Percentiles rank a stretch among this genome's conserved stretches.
Evolutionary conservation across 2,797 vertebrate species (phyloP).

Genomic region (Coracias cyanogaster): DNA sequence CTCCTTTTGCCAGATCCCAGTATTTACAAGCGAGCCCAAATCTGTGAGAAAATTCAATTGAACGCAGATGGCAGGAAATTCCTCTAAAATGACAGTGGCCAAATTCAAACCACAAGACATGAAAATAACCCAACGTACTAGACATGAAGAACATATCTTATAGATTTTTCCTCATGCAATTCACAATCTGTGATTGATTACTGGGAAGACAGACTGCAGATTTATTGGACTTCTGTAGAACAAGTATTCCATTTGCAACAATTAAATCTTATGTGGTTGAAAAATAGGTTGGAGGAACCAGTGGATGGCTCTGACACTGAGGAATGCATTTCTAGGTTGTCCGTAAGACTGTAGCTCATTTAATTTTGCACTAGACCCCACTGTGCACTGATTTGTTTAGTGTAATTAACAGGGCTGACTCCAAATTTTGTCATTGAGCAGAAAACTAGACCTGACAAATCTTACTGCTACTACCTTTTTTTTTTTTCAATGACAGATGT

Average conservation of each 20-base stretch:
- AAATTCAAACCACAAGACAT: slow-evolving; percentile 94
- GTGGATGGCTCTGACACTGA: slow-evolving; percentile 63
- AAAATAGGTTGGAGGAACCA: slow-evolving; percentile 75
- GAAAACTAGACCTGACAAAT: slow-evolving; percentile 8
- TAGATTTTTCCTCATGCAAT: slow-evolving; percentile 84
- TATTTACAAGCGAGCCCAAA: slow-evolving; percentile 95
- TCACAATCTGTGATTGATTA: slow-evolving; percentile 87
- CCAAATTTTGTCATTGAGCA: background rate
- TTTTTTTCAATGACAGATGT: background rate
- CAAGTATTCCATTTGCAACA: slow-evolving; percentile 91
- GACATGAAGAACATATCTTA: slow-evolving; percentile 84
- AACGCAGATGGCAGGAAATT: slow-evolving; percentile 99
- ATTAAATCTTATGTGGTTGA: slow-evolving; percentile 84
- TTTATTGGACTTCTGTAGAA: slow-evolving; percentile 91
- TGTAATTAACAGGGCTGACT: background rate
- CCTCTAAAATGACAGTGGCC: slow-evolving; percentile 96
- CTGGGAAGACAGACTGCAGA: slow-evolving; percentile 84
- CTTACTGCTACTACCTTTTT: background rate
- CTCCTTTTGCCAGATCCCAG: slow-evolving; percentile 87
- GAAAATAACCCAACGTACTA: slow-evolving; percentile 88
- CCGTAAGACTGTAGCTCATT: background rate
- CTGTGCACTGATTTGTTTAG: slow-evolving; percentile 3
- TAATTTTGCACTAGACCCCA: slow-evolving; percentile 17
- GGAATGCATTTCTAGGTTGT: slow-evolving; percentile 69
- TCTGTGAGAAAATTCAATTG: slow-evolving; percentile 95